These are phyloP conservation scores for Gymnoscelis rufifasciata DNA, from an alignment of 2,888 invertebrate genomes.

Conservation along the genomic window DNA sequence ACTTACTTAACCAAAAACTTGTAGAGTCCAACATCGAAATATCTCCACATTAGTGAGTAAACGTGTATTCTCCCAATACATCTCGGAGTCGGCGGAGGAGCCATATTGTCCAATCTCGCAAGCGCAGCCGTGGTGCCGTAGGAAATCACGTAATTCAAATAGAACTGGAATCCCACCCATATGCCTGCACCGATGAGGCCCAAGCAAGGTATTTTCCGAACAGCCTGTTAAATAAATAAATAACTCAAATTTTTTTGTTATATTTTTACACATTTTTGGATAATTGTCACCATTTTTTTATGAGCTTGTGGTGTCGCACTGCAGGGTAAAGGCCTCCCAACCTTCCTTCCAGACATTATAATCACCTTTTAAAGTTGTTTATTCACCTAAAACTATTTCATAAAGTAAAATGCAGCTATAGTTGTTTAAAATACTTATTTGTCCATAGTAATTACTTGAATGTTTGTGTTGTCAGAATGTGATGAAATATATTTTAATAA, in stretches of 20 bases:
- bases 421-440: too few species aligned
- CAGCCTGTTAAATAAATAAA: slow-evolving; percentile 64
- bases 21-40: slow-evolving; percentile 96
- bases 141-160: slow-evolving; percentile 92
- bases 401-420: too few species aligned
- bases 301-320: too few species aligned
- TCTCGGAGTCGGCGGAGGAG: slow-evolving; percentile 88
- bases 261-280: too few species aligned
- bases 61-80: slow-evolving; percentile 95
- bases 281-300: too few species aligned
- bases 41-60: slow-evolving; percentile 98
- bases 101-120: slow-evolving; percentile 81
- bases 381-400: too few species aligned
- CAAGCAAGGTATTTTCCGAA: slow-evolving; percentile 82
- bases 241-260: slow-evolving; percentile 9
- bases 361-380: too few species aligned
- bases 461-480: too few species aligned
- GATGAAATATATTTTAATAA: too few species aligned
- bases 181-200: slow-evolving; percentile 91
- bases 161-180: slow-evolving; percentile 94
- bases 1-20: slow-evolving; percentile 89
- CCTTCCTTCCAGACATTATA: too few species aligned
- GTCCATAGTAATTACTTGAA: too few species aligned
- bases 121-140: slow-evolving; percentile 90
- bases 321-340: too few species aligned